Evolutionary conservation across 2,797 vertebrate genomes (phyloP).

Genomic region (Oreochromis mossambicus): DNA sequence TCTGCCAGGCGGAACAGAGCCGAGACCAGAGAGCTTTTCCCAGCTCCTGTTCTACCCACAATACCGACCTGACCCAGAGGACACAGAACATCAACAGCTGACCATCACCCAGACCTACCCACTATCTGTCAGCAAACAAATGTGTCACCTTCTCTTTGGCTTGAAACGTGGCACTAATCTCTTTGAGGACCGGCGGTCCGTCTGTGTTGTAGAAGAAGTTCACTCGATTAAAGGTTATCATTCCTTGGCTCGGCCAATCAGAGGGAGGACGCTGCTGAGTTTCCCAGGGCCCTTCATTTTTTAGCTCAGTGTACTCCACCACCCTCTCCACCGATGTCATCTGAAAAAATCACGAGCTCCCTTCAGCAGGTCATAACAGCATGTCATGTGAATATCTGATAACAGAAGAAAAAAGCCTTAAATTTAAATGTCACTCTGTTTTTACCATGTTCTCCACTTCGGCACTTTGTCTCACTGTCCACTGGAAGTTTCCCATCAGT

Average conservation of each 20-base stretch:
- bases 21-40: conserved; percentile 90
- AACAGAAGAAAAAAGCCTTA: neutral
- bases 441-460: conserved; percentile 95
- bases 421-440: neutral
- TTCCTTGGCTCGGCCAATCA: conserved; percentile 84
- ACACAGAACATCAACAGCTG: neutral
- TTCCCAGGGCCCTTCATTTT: conserved; percentile 91
- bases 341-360: neutral
- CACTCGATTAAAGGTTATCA: conserved; percentile 85
- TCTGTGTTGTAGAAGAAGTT: conserved; percentile 84
- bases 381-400: neutral
- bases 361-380: neutral
- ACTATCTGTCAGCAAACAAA: neutral
- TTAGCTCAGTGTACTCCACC: conserved; percentile 89
- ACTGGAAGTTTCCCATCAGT: conserved; percentile 93
- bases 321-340: conserved; percentile 96
- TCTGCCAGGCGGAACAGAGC: conserved; percentile 92
- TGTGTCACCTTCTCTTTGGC: conserved; percentile 85
- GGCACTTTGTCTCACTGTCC: conserved; percentile 90
- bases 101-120: neutral
- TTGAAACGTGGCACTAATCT: conserved; percentile 70
- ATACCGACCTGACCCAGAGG: conserved; percentile 81
- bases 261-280: conserved; percentile 79
- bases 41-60: conserved; percentile 90
- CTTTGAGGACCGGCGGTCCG: conserved; percentile 80